These are phyloP conservation scores for Lycaon pictus DNA, from an alignment of 2,113 vertebrate genomes.

Conservation along the genomic window DNA sequence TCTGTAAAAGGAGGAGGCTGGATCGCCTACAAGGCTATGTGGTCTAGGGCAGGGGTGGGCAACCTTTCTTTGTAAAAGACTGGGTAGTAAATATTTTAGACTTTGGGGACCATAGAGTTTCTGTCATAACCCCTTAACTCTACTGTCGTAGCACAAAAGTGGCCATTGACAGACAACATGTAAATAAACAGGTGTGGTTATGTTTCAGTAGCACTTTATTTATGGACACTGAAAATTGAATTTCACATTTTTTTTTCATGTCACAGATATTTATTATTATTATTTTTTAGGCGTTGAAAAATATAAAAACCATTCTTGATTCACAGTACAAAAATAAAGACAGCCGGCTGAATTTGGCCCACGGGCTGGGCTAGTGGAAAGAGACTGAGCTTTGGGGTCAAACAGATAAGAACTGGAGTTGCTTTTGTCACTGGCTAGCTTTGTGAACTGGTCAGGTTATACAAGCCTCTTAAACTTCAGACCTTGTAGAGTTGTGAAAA, in stretches of 20 bases:
- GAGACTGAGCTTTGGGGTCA: slow-evolving; percentile 24
- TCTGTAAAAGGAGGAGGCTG: neutral
- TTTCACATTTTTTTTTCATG: neutral
- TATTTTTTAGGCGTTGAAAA: neutral
- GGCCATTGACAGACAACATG: neutral
- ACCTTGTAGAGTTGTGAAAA: neutral
- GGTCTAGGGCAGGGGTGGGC: neutral
- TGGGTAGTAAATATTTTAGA: neutral
- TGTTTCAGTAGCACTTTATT: neutral
- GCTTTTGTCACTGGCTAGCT: neutral
- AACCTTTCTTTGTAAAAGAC: neutral
- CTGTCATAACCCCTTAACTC: neutral
- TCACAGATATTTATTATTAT: neutral
- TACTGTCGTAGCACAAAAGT: neutral
- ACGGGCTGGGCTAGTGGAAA: neutral
- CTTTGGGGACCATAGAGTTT: neutral
- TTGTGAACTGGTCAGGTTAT: slow-evolving; percentile 3
- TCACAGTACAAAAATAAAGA: neutral
- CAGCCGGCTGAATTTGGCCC: neutral
- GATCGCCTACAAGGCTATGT: neutral
- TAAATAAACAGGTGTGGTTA: neutral
- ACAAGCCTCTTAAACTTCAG: neutral
- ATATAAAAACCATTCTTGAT: neutral
- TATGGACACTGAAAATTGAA: neutral
- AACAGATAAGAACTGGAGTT: neutral